Evolutionary conservation across 2,888 invertebrate genomes (phyloP), one percentile per base, ranked within the genome.

Genomic region (Diplazon laetatorius): DNA sequence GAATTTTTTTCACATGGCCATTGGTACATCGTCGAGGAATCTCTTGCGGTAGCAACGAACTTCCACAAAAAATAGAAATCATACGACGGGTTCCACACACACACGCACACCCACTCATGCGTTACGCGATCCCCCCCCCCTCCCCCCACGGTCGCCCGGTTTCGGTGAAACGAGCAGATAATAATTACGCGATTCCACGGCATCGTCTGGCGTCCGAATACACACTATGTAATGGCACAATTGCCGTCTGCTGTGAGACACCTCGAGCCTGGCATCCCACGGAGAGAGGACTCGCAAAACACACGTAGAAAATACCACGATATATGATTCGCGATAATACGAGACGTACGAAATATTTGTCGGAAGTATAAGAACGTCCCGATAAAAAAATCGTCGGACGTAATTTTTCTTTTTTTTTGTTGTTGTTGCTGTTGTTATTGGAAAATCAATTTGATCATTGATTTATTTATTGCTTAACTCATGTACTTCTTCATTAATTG

Each of bases 181-280:
- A 73, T 65, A 65, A 78, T 70, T 78, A 74, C 69, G 74, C 55
- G 73, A 74, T 60, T 78, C 69, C 69, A 52, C 37, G 78, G 63
- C 42, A 55, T 44, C 9, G 52, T 78, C 69, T 63, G 22, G 25
- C 48, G 37, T 60, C 39, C 57, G 37, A 46, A 30, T 30, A 52
- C n/a, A 73, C 63, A 73, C 69, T 69, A 52, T 65, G 63, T 73
- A 78, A 65, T 73, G 59, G 69, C 65, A 74, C 74, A 78, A 74
- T 74, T 74, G 78, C 60, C 30, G 73, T 74, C 65, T 59, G 42
- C 69, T 78, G 74, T 74, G 78, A 78, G 74, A 70, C 70, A 78
- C 37, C 50, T 16, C 50, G 22, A 39, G 35, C 59, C 39, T 65
- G 30, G 22, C 20, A 37, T 78, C 69, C 52, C 78, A 78, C 78